Conservation (phyloP, 2,797 vertebrate species). For the Enteromius trimaculatus region DNA sequence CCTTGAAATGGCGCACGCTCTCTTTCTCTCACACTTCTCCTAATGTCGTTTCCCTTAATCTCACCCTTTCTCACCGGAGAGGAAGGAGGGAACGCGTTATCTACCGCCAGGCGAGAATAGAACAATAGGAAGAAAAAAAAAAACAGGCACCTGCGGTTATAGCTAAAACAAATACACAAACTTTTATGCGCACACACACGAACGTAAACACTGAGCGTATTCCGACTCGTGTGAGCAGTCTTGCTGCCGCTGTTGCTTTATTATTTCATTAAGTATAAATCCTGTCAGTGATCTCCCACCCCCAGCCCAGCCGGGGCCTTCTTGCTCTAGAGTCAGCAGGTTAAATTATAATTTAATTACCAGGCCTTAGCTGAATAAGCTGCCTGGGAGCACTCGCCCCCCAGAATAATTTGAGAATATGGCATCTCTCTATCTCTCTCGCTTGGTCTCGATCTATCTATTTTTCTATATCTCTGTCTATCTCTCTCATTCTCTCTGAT, state of each 20-base stretch:
- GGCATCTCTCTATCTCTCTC: constrained; percentile 87
- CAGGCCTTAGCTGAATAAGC: constrained; percentile 95
- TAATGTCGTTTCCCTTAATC: constrained; percentile 58
- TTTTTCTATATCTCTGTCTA: constrained; percentile 27
- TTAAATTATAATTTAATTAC: constrained; percentile 99
- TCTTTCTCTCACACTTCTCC: constrained; percentile 55
- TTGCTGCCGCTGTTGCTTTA: constrained; percentile 85
- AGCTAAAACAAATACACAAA: constrained; percentile 36
- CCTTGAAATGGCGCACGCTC: constrained; percentile 65
- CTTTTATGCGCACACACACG: constrained; percentile 23
- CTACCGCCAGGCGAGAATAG: neutral
- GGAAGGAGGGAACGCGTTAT: constrained; percentile 14
- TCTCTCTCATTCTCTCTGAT: constrained; percentile 74
- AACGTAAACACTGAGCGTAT: constrained; percentile 57
- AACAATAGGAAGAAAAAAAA: constrained; percentile 6
- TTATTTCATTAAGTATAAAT: constrained; percentile 99
- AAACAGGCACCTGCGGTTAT: constrained; percentile 26
- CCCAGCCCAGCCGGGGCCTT: constrained; percentile 83
- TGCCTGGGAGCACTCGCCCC: constrained; percentile 92
- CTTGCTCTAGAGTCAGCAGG: constrained; percentile 89
- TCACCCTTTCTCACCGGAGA: neutral
- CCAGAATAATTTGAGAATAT: constrained; percentile 98
- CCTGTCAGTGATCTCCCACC: constrained; percentile 83
- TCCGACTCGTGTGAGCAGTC: constrained; percentile 70
- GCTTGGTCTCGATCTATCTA: constrained; percentile 65